Evolutionary conservation across 2,113 vertebrate species (phyloP), one percentile per base, ranked within the genome.

Genomic region (Tursiops truncatus): DNA sequence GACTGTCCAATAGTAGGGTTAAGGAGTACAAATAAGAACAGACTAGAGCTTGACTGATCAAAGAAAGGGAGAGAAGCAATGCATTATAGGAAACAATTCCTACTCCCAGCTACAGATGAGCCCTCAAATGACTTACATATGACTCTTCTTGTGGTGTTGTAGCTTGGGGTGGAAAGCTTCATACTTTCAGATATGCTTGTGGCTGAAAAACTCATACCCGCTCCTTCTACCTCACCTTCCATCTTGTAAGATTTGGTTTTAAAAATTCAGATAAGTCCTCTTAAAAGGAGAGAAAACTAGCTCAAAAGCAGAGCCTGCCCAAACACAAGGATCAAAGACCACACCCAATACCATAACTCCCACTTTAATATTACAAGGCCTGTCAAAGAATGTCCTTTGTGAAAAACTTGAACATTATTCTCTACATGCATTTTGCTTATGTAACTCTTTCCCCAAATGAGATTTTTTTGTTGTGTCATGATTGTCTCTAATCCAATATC

Each of bases 171-270:
- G 12, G 2, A 67, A 82, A 9, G 15, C 5, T 47, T 74, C 50
- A 26, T 38, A 41, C 36, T 62, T 68, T 81, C 7, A 63, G 14
- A 20, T 65, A 56, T 28, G 44, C 10, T 89, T 38, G 18, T 18
- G 1, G 47, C 56, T 28, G 31, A 56, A 44, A 53, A 77, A 56
- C 14, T 56, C 62, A 71, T 36, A 44, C 25, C 15, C 10, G 31
- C 21, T 70, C 4, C 53, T 79, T 70, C 25, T 89, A 41, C 5
- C 17, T 56, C 25, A 44, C 44, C 5, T 63, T 76, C 6, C 28
- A 33, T 65, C 70, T 83, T 77, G 14, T 71, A 84, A 81, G 68
- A 71, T 88, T 92, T 88, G 9, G 20, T 73, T 81, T 95, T 36
- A 73, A 65, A 87, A 73, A 33, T 50, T 58, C 20, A 91, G 58